Percentiles rank a stretch among this genome's conserved stretches.
phyloP scores from a whole-genome alignment of 2,113 vertebrate species.

The Protobothrops flavoviridis region DNA sequence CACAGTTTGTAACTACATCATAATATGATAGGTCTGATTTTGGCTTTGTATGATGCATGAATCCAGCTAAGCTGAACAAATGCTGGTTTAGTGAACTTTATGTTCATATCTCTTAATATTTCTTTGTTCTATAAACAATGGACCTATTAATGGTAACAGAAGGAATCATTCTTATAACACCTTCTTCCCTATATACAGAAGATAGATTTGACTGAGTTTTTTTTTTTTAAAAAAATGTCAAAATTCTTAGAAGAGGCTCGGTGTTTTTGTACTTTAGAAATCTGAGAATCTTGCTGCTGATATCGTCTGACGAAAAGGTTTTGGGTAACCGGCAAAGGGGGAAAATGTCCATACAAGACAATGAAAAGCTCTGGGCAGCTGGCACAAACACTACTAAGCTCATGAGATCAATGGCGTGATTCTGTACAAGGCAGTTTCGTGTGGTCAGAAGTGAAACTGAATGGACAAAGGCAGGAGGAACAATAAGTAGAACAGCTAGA shows the following conservation, averaged over 20 bases:
- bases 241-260: not conserved
- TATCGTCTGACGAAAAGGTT: not conserved
- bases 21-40: not conserved
- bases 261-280: not conserved
- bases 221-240: too few relatives aligned
- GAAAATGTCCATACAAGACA: not conserved
- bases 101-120: not conserved
- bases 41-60: not conserved
- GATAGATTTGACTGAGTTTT: not conserved
- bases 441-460: not conserved
- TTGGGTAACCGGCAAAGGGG: too few relatives aligned
- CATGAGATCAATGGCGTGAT: not conserved
- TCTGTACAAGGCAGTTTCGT: not conserved
- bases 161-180: not conserved
- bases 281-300: not conserved
- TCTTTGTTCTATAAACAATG: not conserved
- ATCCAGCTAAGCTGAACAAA: not conserved
- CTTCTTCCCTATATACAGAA: not conserved
- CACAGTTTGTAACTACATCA: not conserved
- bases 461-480: constrained; percentile 14
- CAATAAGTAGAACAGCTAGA: not conserved
- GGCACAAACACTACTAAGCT: not conserved
- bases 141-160: not conserved
- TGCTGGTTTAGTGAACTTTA: not conserved
- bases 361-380: not conserved